A percentile compares a stretch with the other conserved stretches of the same genome.
Conservation (phyloP, 2,888 invertebrate species). For the Ophion slaviceki region DNA sequence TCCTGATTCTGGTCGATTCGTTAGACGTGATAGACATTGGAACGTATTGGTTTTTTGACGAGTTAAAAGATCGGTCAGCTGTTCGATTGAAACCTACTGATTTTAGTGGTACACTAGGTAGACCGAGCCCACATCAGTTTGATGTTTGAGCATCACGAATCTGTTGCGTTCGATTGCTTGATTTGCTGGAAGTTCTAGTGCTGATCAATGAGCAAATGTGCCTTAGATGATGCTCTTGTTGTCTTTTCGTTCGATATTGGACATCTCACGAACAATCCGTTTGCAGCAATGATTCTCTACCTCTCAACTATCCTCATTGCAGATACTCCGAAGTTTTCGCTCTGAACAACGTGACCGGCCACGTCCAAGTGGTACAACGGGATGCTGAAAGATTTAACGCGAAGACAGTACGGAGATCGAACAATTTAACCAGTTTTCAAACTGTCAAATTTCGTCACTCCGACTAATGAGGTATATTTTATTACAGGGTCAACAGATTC, state of each 20-base stretch:
- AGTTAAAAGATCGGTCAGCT: no score
- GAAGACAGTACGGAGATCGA: slow-evolving; percentile 68
- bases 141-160: no score
- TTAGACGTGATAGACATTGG: no score
- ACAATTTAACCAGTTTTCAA: not conserved
- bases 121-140: no score
- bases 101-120: no score
- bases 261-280: not conserved
- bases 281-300: not conserved
- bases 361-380: slow-evolving; percentile 61
- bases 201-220: not conserved
- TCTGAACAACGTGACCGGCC: slow-evolving; percentile 69
- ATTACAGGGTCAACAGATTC: slow-evolving; percentile 41
- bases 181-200: not conserved
- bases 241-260: no score
- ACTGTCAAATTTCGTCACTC: not conserved
- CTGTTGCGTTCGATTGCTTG: no score
- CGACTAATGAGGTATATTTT: not conserved
- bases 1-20: not conserved
- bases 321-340: slow-evolving; percentile 72
- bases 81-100: no score
- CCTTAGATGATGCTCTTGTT: no score
- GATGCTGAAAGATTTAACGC: slow-evolving; percentile 61
- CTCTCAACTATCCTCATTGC: not conserved
- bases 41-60: no score